Evolutionary conservation across 2,113 vertebrate genomes (phyloP), one percentile per base, ranked within the genome.

Genomic region (Drymodes brunneopygia): DNA sequence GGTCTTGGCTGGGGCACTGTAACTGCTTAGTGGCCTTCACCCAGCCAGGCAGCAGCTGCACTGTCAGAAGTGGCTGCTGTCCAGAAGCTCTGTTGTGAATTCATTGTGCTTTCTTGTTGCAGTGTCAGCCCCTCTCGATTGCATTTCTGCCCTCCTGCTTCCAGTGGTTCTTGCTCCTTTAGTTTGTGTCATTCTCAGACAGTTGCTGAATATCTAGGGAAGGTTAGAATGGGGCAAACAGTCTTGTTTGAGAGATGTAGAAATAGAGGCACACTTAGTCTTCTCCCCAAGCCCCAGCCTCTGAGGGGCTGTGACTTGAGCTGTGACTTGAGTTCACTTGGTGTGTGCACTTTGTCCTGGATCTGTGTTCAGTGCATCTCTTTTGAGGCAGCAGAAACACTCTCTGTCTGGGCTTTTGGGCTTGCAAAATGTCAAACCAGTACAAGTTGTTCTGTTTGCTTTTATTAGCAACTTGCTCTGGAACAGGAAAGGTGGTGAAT

Each of bases 21-120:
- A 38, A 71, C 56, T 61, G 60, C 31, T 45, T 6, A 8, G 67
- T 25, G 72, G 64, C 94, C 94, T 93, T 96, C 93, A 81, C 85
- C 67, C 48, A 70, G 71, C 16, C 13, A 13, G n/a, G 66, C 90
- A 92, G 64, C 79, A 77, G 67, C 90, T 88, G 54, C 27, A 0
- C 14, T 81, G 54, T 21, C 61, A 81, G 65, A 53, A 21, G 35
- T 83, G 65, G 38, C 67, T 80, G 78, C 74, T 80, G 45, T 51
- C 60, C 40, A 61, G 54, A 61, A 88, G 64, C 29, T 29, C 9
- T 51, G 16, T 10, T 85, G 42, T 61, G 33, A 36, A n/a, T 54
- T 74, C 9, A 6, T 29, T 50, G 25, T 69, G 20, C 42, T 80
- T 45, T 35, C 23, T 19, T 44, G 25, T 21, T 73, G 58, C 47